A percentile compares a stretch with the other conserved stretches of the same genome.
Conservation (phyloP, 2,888 invertebrate species). For the Frankliniella intonsa region DNA sequence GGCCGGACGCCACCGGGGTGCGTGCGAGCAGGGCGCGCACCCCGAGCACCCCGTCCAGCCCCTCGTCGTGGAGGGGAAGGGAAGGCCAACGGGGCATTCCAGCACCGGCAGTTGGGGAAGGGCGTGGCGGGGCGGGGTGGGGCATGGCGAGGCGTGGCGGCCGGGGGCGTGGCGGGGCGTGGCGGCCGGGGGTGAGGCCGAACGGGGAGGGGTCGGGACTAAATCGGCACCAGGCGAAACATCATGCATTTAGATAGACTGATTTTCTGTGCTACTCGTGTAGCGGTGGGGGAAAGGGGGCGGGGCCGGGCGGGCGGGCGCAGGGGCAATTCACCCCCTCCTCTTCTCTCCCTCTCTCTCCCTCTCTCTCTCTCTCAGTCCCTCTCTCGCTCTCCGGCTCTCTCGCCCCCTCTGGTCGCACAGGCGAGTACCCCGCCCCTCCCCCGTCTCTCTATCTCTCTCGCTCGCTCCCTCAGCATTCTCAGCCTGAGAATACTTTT, state of each 20-base stretch:
- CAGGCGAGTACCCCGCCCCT: neutral
- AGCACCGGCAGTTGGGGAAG: conserved; percentile 8
- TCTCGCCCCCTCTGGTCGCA: neutral
- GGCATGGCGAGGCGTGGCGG: neutral
- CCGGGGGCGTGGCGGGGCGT: neutral
- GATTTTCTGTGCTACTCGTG: conserved; percentile 24
- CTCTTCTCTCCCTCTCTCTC: neutral
- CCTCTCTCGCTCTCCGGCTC: neutral
- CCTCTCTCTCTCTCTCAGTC: neutral
- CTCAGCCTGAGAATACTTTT: conserved; percentile 5
- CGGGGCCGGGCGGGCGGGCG: neutral
- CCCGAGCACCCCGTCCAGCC: neutral
- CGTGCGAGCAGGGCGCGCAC: too few relatives aligned
- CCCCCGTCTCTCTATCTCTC: neutral
- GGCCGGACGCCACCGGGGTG: neutral
- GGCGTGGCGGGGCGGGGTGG: neutral
- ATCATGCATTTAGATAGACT: conserved; percentile 27
- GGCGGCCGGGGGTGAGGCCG: neutral
- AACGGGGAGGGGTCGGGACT: conserved; percentile 10
- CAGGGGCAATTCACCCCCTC: conserved; percentile 10
- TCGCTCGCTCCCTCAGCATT: neutral
- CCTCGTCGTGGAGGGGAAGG: neutral
- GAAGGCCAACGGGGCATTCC: neutral
- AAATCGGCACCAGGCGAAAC: conserved; percentile 26
- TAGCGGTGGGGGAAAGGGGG: neutral